Base-by-base conservation (phyloP, 35 echinoderm and acorn worm species). In the Hemicentrotus pulcherrimus region DNA sequence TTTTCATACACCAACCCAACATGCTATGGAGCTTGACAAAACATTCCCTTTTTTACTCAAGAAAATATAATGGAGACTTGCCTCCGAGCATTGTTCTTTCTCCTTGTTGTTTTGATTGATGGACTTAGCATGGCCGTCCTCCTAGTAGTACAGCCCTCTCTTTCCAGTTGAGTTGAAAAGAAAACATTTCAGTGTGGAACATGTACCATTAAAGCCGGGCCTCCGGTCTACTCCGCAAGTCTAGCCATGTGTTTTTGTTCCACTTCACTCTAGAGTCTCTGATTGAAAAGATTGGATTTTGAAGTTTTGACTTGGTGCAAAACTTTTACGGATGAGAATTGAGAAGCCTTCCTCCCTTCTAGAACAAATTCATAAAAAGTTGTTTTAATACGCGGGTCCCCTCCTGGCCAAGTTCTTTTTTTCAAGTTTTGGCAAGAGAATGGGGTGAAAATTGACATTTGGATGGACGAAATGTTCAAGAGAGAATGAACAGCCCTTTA, bases 141-240 rank as follows among this genome's bases (percentile, higher is more conserved):
- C 16, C 61, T 22, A 70, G 61, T 78, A 78, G 61, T 78, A 78
- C 65, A 78, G n/a, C 65, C 65, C 65, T 78, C 28, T 24, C 65
- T 78, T 78, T 78, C 65, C 65, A 78, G 65, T 78, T n/a, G 22
- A 78, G 65, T 78, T 78, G 65, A 78, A 78, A 78, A 78, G 65
- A 78, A 78, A 78, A 78, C 65, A 78, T 78, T 78, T 78, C 65
- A n/a, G 28, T 28, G 19, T 4, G 22, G 19, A 78, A 78, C 65
- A 78, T n/a, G 28, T 78, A 78, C 22, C 7, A 78, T 78, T 78
- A n/a, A 78, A 78, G 65, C 28, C 1, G 28, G 65, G 65, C 65
- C 65, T 78, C 19, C 4, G 19, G 65, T 78, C 5, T 28, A 78
- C 24, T 8, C 65, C 65, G 18, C 65, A 22, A 78, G 65, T 78